These are phyloP conservation scores for Pristionchus exspectatus DNA, from an alignment of 2,888 invertebrate genomes.

Conservation along the genomic window DNA sequence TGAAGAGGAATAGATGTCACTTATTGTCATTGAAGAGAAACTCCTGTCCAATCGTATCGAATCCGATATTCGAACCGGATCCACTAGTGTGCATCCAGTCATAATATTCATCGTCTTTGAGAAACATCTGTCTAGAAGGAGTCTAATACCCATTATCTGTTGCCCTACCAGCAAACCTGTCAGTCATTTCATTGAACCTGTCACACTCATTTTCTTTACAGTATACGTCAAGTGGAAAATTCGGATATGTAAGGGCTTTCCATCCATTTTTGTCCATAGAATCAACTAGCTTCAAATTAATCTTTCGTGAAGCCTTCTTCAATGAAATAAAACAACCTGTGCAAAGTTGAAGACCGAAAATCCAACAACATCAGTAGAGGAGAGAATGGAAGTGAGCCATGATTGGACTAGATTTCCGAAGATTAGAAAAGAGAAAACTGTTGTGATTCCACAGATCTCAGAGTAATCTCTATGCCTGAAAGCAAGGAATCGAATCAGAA, in stretches of 20 bases:
- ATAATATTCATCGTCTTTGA: neutral
- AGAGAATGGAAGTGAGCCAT: neutral
- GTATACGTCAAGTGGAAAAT: neutral
- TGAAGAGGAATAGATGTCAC: neutral
- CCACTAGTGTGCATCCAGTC: neutral
- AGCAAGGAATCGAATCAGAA: neutral
- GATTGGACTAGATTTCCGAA: neutral
- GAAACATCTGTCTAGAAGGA: neutral
- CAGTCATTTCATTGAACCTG: neutral
- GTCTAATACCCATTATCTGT: neutral
- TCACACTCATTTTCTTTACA: neutral
- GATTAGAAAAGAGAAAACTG: neutral
- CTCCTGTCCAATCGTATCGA: constrained; percentile 17
- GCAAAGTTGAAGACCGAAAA: constrained; percentile 16
- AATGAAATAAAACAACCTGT: neutral
- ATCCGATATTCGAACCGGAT: neutral
- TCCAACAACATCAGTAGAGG: neutral
- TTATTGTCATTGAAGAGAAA: neutral
- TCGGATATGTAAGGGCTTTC: neutral
- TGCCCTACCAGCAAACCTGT: neutral
- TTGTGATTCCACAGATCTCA: neutral
- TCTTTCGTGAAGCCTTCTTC: neutral
- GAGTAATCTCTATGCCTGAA: neutral
- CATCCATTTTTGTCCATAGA: neutral
- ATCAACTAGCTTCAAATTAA: neutral